Percentiles rank a stretch among this genome's conserved stretches.
Evolutionary conservation across 2,888 invertebrate genomes (phyloP).

Genomic region (Baccha elongata): DNA sequence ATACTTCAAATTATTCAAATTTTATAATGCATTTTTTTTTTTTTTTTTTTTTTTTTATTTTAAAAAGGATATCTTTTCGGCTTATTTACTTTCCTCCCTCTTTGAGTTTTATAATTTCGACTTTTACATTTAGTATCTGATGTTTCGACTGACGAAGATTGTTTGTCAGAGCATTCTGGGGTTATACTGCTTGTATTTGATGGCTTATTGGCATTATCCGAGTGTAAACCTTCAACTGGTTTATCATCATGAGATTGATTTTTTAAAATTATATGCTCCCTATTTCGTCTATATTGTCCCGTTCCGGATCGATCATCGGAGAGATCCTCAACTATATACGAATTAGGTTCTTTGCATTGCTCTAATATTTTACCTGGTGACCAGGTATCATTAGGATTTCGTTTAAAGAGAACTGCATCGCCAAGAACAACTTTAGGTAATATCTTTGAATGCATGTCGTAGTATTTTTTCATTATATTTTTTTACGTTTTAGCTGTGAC

Average conservation of each 20-base stretch:
- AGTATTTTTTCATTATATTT: slow-evolving; percentile 17
- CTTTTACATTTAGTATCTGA: slow-evolving; percentile 5
- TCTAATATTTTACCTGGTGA: not conserved
- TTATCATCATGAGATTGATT: slow-evolving; percentile 6
- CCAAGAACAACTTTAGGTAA: not conserved
- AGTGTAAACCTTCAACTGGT: slow-evolving; percentile 10
- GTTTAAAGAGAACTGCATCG: slow-evolving; percentile 7
- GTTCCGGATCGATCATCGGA: slow-evolving; percentile 15
- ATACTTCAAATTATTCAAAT: too few species aligned
- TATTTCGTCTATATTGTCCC: slow-evolving; percentile 3
- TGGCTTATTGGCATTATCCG: slow-evolving; percentile 12
- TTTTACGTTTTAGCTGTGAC: slow-evolving; percentile 1
- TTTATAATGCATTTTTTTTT: not conserved
- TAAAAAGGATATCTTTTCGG: slow-evolving; percentile 1
- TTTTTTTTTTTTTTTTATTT: not conserved
- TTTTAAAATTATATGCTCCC: slow-evolving; percentile 11
- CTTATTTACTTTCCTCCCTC: not conserved
- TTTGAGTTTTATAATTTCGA: slow-evolving; percentile 1
- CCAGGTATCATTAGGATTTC: not conserved
- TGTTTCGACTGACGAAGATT: not conserved
- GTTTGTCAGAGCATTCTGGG: slow-evolving; percentile 5
- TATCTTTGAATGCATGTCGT: not conserved
- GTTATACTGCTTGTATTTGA: slow-evolving; percentile 1
- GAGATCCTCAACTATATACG: slow-evolving; percentile 3
- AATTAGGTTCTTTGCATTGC: slow-evolving; percentile 2